Percentiles rank a stretch among this genome's conserved stretches.
These are phyloP conservation scores for Hemaris fuciformis DNA, from an alignment of 2,888 invertebrate species.

Conservation along the genomic window DNA sequence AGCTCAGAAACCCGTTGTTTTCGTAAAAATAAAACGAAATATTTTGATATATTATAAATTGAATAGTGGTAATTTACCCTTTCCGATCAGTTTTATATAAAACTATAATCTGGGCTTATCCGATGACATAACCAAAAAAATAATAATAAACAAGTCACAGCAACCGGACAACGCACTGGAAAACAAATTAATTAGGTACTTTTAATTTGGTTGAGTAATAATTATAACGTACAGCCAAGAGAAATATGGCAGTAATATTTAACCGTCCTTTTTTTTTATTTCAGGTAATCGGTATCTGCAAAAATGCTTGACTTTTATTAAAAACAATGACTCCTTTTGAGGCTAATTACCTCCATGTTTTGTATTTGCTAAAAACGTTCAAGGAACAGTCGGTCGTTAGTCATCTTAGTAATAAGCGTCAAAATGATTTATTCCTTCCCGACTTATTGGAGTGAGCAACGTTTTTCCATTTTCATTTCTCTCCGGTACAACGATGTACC, in stretches of 20 bases:
- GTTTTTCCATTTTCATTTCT: constrained; percentile 25
- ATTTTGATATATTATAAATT: too few relatives aligned
- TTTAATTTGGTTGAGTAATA: too few relatives aligned
- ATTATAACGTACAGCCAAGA: neutral
- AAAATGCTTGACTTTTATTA: constrained; percentile 17
- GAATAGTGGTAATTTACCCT: too few relatives aligned
- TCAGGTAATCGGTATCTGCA: neutral
- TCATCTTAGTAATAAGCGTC: constrained; percentile 62
- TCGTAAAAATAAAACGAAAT: too few relatives aligned
- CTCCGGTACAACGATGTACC: neutral
- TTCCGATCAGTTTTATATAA: too few relatives aligned
- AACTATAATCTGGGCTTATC: too few relatives aligned
- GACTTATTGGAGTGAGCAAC: constrained; percentile 38
- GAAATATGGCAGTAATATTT: neutral
- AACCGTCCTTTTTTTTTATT: neutral
- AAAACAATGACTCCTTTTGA: constrained; percentile 30
- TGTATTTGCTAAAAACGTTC: constrained; percentile 38
- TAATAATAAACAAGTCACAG: too few relatives aligned
- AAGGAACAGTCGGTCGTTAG: constrained; percentile 51
- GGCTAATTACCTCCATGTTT: constrained; percentile 45
- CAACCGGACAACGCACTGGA: too few relatives aligned
- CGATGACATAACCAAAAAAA: too few relatives aligned
- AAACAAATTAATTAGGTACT: too few relatives aligned
- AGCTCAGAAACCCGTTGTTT: too few relatives aligned
- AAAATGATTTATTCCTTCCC: constrained; percentile 53